Evolutionary conservation across 2,888 invertebrate genomes (phyloP).

Genomic region (Meliscaeva auricollis): DNA sequence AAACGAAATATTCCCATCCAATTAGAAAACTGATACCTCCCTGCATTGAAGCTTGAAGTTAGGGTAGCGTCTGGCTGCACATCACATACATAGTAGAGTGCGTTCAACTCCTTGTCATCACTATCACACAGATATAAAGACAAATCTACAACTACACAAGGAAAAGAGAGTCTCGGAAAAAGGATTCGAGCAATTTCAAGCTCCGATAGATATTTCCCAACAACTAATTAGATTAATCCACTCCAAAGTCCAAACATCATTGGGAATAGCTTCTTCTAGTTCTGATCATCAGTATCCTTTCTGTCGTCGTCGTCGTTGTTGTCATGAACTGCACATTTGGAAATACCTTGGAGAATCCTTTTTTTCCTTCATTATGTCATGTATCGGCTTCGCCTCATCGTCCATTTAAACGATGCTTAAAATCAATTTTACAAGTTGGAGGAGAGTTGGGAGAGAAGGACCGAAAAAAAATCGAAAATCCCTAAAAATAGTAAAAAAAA

Average conservation of each 20-base stretch:
- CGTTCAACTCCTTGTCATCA: constrained; percentile 59
- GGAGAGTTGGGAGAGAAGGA: background rate
- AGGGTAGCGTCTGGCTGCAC: constrained; percentile 5
- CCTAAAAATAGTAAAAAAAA: background rate
- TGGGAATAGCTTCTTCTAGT: constrained; percentile 13
- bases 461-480: background rate
- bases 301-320: background rate
- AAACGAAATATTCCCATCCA: constrained; percentile 59
- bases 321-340: constrained; percentile 43
- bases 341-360: constrained; percentile 16
- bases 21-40: constrained; percentile 47
- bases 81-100: background rate
- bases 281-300: background rate
- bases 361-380: constrained; percentile 39
- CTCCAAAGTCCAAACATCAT: constrained; percentile 51
- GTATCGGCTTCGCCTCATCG: constrained; percentile 32
- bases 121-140: background rate
- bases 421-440: constrained; percentile 63
- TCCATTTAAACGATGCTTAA: constrained; percentile 54
- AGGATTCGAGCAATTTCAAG: constrained; percentile 51
- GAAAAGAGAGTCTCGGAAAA: constrained; percentile 8
- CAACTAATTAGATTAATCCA: constrained; percentile 63
- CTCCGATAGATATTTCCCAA: constrained; percentile 47
- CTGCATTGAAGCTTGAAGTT: background rate
- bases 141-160: background rate